Base-by-base conservation (phyloP, 1,140 invertebrate species). In the Drosophila parabipectinata region DNA sequence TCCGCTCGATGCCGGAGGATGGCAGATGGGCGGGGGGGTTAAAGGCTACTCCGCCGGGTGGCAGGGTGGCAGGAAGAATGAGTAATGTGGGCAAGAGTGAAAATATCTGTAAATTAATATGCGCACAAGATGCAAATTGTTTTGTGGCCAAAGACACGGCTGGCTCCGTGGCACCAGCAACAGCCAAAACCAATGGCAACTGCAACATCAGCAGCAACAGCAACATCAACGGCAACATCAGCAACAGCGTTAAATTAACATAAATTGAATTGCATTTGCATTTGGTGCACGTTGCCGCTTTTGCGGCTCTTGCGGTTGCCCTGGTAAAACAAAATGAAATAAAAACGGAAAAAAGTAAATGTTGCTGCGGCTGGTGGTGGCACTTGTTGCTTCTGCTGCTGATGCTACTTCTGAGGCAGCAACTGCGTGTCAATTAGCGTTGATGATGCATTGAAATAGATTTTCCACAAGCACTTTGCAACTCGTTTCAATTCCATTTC, bases 191-290 rank as follows among this genome's bases (percentile, higher is more conserved):
- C 72, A 45, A 57, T 51, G 53, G 72, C 66, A 47, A 58, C 32
- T 44, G 39, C 44, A 47, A 21, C 44, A 47, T 21, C 57, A 60
- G 57, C 41, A 51, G 51, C 59, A 76, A 8, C 39, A 55, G 57
- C 66, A 37, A 14, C 72, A 39, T 50, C 72, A 52, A 48, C 60
- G 39, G 37, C 68, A 62, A 50, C 68, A 67, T 71, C 50, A 59
- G 28, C 56, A 54, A 47, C 64, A 77, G 76, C 72, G 75, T 89
- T 91, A 87, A 91, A 91, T 91, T 87, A 81, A 79, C 82, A 85
- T 88, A 90, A 91, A 91, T 91, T 91, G 90, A 91, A 91, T 91
- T 91, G 90, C 90, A 91, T 91, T 91, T 91, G 85, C 85, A 77
- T 87, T 85, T 85, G 82, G 66, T 73, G 74, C 77, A 77, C 73